Conservation (phyloP, 2,797 vertebrate species). For the Anolis apletophallus region DNA sequence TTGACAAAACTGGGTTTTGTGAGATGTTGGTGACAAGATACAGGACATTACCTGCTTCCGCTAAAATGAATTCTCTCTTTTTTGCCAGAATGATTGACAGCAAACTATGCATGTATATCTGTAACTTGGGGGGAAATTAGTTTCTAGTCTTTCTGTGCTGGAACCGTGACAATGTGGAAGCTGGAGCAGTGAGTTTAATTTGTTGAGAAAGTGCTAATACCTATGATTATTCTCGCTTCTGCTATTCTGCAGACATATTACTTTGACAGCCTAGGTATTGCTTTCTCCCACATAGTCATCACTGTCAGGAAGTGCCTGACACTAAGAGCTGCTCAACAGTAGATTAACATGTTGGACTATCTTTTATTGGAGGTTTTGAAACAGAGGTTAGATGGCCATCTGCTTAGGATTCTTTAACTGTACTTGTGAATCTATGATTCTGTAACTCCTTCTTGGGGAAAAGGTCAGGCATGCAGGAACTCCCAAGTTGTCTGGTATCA, state of each 20-base stretch:
- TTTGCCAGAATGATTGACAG: slow-evolving; percentile 22
- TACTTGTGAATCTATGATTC: too few relatives aligned
- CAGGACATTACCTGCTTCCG: background rate
- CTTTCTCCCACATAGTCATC: background rate
- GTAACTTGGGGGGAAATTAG: background rate
- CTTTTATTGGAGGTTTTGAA: too few relatives aligned
- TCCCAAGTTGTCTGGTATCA: background rate
- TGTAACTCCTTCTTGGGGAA: background rate
- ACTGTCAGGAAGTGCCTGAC: background rate
- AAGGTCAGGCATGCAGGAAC: background rate
- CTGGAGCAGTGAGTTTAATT: slow-evolving; percentile 21
- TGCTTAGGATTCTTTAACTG: too few relatives aligned
- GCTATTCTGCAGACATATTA: slow-evolving; percentile 5
- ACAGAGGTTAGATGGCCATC: too few relatives aligned
- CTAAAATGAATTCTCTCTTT: background rate
- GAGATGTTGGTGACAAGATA: background rate
- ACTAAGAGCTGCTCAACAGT: too few relatives aligned
- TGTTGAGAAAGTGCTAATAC: slow-evolving; percentile 8
- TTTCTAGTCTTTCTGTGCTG: background rate
- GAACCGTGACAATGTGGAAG: background rate
- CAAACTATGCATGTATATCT: background rate
- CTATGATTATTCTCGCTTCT: slow-evolving; percentile 7
- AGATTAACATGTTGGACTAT: too few relatives aligned
- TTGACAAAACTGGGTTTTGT: background rate
- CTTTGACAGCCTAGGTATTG: slow-evolving; percentile 6